phyloP scores from a whole-genome alignment of 2,888 invertebrate genomes.

The Poecilobothrus nobilitatus region DNA sequence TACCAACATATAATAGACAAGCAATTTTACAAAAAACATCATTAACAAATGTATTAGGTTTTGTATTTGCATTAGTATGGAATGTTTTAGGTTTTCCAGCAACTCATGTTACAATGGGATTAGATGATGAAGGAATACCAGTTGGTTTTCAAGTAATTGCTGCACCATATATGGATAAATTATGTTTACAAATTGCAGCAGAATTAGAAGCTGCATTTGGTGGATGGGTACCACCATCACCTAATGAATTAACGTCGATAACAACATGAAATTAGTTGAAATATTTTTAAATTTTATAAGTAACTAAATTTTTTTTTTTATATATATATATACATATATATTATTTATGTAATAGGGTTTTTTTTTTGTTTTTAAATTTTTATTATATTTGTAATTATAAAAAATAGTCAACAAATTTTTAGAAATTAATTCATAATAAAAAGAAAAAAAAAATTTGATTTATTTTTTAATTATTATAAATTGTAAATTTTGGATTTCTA shows the following conservation, averaged over 20 bases:
- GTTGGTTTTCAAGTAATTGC: slow-evolving; percentile 71
- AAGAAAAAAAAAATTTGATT: too few species aligned
- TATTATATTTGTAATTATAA: not conserved
- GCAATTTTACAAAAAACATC: slow-evolving; percentile 61
- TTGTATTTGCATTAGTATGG: slow-evolving; percentile 56
- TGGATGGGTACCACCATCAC: slow-evolving; percentile 62
- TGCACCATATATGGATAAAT: slow-evolving; percentile 63
- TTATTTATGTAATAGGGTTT: not conserved
- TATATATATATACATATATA: not conserved
- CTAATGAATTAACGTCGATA: slow-evolving; percentile 16
- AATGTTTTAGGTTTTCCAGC: slow-evolving; percentile 69
- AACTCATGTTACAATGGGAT: slow-evolving; percentile 63
- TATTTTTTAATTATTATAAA: too few species aligned
- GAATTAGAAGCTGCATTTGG: slow-evolving; percentile 71
- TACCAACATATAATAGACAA: slow-evolving; percentile 56
- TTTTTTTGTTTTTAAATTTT: not conserved
- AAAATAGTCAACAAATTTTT: too few species aligned
- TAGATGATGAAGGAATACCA: slow-evolving; percentile 56
- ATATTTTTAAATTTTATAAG: not conserved
- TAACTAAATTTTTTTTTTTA: not conserved
- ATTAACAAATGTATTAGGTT: slow-evolving; percentile 50
- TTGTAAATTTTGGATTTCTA: too few species aligned
- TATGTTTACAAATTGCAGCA: slow-evolving; percentile 71
- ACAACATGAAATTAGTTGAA: slow-evolving; percentile 7
- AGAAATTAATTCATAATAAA: too few species aligned